Evolutionary conservation across 2,113 vertebrate genomes (phyloP).

Genomic region (Pantherophis guttatus): DNA sequence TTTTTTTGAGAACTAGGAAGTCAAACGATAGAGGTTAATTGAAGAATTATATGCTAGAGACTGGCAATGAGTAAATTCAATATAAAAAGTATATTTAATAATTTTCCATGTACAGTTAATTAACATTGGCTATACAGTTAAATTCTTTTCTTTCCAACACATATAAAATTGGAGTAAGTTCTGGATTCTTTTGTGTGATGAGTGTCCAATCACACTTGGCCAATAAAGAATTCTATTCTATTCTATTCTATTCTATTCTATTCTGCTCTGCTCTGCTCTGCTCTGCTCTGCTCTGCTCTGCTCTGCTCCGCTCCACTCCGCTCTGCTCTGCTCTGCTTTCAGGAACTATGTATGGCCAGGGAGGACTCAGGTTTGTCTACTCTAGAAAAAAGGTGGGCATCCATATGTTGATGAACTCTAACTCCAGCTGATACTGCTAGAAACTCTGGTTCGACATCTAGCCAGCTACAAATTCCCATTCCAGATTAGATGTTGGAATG

Average conservation of each 20-base stretch:
- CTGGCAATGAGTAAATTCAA: background rate
- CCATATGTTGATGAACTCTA: background rate
- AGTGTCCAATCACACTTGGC: too few relatives aligned
- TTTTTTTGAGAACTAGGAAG: background rate
- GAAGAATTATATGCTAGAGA: background rate
- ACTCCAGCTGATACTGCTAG: background rate
- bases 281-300: background rate
- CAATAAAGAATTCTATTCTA: too few relatives aligned
- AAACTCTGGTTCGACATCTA: background rate
- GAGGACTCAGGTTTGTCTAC: background rate
- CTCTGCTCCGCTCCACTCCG: too few relatives aligned
- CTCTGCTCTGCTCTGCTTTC: background rate
- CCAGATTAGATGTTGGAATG: background rate
- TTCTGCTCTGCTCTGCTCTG: too few relatives aligned
- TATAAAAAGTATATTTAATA: background rate
- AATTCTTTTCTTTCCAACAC: background rate
- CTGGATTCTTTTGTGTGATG: background rate
- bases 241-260: too few relatives aligned
- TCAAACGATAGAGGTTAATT: background rate
- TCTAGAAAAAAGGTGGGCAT: background rate
- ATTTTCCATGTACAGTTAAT: background rate
- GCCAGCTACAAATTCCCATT: background rate
- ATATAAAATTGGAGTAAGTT: background rate
- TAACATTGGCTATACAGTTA: background rate
- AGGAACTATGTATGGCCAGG: background rate